Conservation (phyloP, 2,888 invertebrate species). For the Cephus nigrinus region DNA sequence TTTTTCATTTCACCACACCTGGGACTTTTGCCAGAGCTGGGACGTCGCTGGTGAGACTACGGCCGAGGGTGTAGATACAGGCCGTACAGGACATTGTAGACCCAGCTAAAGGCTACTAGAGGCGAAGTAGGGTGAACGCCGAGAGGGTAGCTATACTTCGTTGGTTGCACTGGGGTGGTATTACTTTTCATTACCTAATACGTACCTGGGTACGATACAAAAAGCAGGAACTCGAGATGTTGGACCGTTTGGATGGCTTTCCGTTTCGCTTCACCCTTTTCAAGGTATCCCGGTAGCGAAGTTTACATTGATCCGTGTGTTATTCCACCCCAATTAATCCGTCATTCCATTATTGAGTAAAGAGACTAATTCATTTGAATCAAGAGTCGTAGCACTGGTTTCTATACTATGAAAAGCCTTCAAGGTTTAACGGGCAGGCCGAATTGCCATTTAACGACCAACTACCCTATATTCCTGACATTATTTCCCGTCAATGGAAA, state of each 20-base stretch:
- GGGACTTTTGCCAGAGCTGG: constrained; percentile 7
- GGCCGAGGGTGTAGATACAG: background rate
- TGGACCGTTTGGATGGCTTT: background rate
- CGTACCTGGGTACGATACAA: background rate
- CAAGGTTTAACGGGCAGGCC: background rate
- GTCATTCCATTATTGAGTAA: background rate
- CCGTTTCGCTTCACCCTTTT: background rate
- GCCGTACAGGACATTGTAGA: background rate
- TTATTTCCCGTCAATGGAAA: constrained; percentile 2
- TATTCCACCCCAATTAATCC: background rate
- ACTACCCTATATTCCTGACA: background rate
- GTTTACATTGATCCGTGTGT: background rate
- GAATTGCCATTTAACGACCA: background rate
- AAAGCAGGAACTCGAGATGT: background rate
- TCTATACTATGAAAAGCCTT: background rate
- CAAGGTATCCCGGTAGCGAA: background rate
- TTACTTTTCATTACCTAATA: constrained; percentile 20
- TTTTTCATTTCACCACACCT: constrained; percentile 21
- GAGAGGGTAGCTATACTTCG: constrained; percentile 10
- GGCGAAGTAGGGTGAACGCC: background rate
- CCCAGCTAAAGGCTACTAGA: background rate
- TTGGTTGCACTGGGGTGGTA: constrained; percentile 5
- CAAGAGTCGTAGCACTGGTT: background rate
- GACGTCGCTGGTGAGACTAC: background rate
- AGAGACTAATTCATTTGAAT: background rate